phyloP scores from a whole-genome alignment of 2,113 vertebrate genomes.

The Brachionichthys hirsutus region DNA sequence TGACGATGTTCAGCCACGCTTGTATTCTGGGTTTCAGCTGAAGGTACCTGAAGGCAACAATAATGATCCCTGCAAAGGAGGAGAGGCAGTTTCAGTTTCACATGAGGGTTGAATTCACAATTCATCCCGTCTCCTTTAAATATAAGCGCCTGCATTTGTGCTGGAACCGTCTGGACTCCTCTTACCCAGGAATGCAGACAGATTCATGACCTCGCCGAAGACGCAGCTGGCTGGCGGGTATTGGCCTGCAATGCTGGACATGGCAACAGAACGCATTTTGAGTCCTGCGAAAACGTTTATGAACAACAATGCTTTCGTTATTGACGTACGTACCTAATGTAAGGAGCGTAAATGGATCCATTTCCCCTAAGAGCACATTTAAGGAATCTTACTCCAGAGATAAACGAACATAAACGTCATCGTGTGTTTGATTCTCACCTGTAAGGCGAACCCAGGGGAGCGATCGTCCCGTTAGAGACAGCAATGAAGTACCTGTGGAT shows the following conservation, averaged over 20 bases:
- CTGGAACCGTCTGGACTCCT: too few species aligned
- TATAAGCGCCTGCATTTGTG: too few species aligned
- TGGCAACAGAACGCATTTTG: constrained; percentile 20
- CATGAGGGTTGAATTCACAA: too few species aligned
- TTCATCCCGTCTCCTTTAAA: too few species aligned
- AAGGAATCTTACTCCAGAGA: neutral
- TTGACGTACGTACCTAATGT: constrained; percentile 81
- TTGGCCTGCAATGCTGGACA: constrained; percentile 86
- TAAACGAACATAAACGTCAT: neutral
- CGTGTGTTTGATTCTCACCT: constrained; percentile 72
- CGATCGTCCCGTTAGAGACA: constrained; percentile 81
- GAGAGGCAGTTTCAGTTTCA: constrained; percentile 6
- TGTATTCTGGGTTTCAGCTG: constrained; percentile 85
- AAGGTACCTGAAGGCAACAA: constrained; percentile 87
- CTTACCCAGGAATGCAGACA: constrained; percentile 89
- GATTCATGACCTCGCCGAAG: constrained; percentile 92
- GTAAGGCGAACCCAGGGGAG: constrained; percentile 77
- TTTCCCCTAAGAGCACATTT: constrained; percentile 65
- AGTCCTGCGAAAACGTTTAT: neutral
- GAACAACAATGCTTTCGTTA: neutral
- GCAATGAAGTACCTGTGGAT: constrained; percentile 86
- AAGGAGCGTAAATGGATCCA: constrained; percentile 78
- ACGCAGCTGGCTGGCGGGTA: constrained; percentile 89
- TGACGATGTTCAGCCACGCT: constrained; percentile 83
- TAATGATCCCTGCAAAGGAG: constrained; percentile 79